Percentiles rank a stretch among this genome's conserved stretches.
These are phyloP conservation scores for Catharus fuscescens DNA, from an alignment of 2,113 vertebrate species.

Conservation along the genomic window DNA sequence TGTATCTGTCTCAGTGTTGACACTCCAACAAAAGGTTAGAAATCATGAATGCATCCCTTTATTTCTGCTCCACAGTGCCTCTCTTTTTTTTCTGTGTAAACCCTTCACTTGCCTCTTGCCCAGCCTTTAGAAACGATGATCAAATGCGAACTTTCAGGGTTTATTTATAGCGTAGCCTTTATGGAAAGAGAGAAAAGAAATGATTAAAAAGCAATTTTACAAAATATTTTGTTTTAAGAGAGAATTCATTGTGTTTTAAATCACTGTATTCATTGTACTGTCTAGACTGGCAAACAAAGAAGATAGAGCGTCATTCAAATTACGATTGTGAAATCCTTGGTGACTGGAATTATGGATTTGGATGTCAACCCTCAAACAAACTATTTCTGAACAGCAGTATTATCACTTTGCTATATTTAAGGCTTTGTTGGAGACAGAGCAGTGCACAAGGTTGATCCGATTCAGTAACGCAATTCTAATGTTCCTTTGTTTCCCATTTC, in stretches of 20 bases:
- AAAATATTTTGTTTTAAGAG: slow-evolving; percentile 81
- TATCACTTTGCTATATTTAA: slow-evolving; percentile 75
- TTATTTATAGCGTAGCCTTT: slow-evolving; percentile 81
- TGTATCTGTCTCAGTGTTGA: slow-evolving; percentile 63
- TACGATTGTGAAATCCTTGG: slow-evolving; percentile 64
- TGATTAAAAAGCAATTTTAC: slow-evolving; percentile 79
- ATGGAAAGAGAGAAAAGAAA: slow-evolving; percentile 78
- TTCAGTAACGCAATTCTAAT: slow-evolving; percentile 36
- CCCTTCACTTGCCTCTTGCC: slow-evolving; percentile 73
- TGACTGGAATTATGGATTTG: slow-evolving; percentile 71
- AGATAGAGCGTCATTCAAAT: slow-evolving; percentile 71
- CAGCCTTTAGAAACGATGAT: slow-evolving; percentile 74
- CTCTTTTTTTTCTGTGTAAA: slow-evolving; percentile 74
- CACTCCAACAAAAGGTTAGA: slow-evolving; percentile 69
- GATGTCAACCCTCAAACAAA: slow-evolving; percentile 73
- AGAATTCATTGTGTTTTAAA: slow-evolving; percentile 79
- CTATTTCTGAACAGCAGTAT: slow-evolving; percentile 73
- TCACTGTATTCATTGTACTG: slow-evolving; percentile 72
- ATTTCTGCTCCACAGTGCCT: slow-evolving; percentile 70
- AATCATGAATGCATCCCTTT: slow-evolving; percentile 77
- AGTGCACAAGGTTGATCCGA: slow-evolving; percentile 58
- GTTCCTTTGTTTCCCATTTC: slow-evolving; percentile 68
- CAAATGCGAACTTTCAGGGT: slow-evolving; percentile 77
- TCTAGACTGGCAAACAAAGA: slow-evolving; percentile 77
- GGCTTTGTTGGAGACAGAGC: slow-evolving; percentile 33